Evolutionary conservation across 2,797 vertebrate genomes (phyloP).

Genomic region (Okamejei kenojei): DNA sequence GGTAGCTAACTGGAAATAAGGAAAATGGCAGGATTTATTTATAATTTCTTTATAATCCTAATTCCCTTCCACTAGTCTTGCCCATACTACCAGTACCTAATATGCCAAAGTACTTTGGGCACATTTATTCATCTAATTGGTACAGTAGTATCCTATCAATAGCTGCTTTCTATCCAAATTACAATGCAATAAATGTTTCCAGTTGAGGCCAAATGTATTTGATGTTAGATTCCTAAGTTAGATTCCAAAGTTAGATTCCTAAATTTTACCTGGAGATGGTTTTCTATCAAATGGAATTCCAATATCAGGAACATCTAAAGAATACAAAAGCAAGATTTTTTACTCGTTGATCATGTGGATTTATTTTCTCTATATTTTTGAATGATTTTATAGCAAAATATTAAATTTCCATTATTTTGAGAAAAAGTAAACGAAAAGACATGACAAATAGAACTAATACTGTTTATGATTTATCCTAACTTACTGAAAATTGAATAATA

Average conservation of each 20-base stretch:
- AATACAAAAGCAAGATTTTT: slow-evolving; percentile 39
- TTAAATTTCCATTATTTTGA: background rate
- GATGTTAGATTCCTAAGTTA: background rate
- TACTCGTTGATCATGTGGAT: background rate
- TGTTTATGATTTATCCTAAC: background rate
- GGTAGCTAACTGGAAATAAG: too few species aligned
- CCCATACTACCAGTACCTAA: too few species aligned
- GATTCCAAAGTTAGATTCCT: background rate
- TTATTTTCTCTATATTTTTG: too few species aligned
- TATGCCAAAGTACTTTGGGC: too few species aligned
- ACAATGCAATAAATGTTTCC: background rate
- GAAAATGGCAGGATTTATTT: too few species aligned
- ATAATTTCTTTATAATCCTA: too few species aligned
- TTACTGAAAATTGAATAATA: background rate
- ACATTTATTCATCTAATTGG: too few species aligned
- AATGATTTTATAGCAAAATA: slow-evolving; percentile 2
- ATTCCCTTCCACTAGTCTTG: too few species aligned
- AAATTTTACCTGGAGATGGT: slow-evolving; percentile 70
- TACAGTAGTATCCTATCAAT: too few species aligned
- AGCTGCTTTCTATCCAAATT: too few species aligned
- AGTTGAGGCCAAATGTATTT: background rate
- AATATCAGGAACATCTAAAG: slow-evolving; percentile 85
- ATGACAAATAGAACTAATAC: background rate
- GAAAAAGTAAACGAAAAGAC: background rate
- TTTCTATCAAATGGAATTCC: slow-evolving; percentile 79